A percentile compares a stretch with the other conserved stretches of the same genome.
Evolutionary conservation across 2,797 vertebrate species (phyloP).

Genomic region (Euphonia xanthogaster): DNA sequence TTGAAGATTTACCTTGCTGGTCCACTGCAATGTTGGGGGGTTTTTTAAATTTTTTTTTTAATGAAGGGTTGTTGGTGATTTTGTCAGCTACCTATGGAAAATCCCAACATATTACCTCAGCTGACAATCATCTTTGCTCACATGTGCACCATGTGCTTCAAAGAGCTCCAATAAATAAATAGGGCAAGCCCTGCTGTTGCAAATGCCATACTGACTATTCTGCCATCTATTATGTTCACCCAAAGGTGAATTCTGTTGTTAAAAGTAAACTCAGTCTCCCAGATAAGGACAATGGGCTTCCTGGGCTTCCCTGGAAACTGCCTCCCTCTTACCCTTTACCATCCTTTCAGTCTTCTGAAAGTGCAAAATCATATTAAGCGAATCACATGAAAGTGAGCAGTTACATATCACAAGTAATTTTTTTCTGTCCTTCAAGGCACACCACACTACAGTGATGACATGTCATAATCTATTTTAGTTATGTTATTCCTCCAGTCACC

Average conservation of each 20-base stretch:
- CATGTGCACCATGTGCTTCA: background rate
- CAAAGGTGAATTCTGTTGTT: background rate
- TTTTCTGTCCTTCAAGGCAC: background rate
- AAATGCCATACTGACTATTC: background rate
- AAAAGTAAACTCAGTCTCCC: background rate
- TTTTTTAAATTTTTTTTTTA: background rate
- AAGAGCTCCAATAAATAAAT: background rate
- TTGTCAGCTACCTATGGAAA: background rate
- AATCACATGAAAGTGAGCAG: background rate
- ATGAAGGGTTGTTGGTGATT: background rate
- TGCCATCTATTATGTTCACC: background rate
- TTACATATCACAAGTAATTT: background rate
- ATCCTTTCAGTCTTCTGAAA: background rate
- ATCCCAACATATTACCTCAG: background rate
- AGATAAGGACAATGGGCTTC: background rate
- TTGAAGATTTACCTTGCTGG: background rate
- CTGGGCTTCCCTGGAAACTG: background rate
- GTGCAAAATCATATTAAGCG: background rate
- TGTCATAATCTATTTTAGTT: background rate
- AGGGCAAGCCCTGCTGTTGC: background rate
- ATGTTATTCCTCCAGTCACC: background rate
- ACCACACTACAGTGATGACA: background rate
- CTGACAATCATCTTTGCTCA: background rate
- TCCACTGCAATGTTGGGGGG: background rate
- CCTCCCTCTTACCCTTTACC: background rate